phyloP scores from a whole-genome alignment of 2,888 invertebrate genomes.

The Fabriciana adippe region DNA sequence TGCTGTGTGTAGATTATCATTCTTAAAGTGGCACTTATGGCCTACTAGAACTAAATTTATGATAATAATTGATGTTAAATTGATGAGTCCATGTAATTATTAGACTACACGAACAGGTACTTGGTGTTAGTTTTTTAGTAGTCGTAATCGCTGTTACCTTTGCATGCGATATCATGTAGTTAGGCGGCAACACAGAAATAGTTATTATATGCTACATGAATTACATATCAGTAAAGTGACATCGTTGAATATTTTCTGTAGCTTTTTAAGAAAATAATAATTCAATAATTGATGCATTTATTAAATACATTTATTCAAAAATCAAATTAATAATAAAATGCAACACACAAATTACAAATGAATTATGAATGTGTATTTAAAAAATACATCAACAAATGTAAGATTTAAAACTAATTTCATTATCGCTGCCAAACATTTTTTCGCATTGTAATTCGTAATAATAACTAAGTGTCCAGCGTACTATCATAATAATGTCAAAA shows the following conservation, averaged over 20 bases:
- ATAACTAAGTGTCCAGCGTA: slow-evolving; percentile 28
- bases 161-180: slow-evolving; percentile 53
- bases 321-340: not conserved
- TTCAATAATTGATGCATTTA: slow-evolving; percentile 17
- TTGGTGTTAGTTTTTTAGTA: slow-evolving; percentile 71
- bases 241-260: slow-evolving; percentile 21
- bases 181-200: slow-evolving; percentile 17
- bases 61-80: slow-evolving; percentile 49
- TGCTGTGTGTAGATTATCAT: slow-evolving; percentile 20
- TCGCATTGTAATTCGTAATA: slow-evolving; percentile 14
- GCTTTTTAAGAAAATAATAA: slow-evolving; percentile 13
- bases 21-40: slow-evolving; percentile 50
- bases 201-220: slow-evolving; percentile 45
- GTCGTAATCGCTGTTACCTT: slow-evolving; percentile 55
- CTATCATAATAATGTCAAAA: slow-evolving; percentile 47
- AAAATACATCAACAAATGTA: slow-evolving; percentile 4
- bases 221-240: slow-evolving; percentile 60
- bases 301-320: not conserved
- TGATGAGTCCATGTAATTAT: slow-evolving; percentile 57
- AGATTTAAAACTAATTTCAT: slow-evolving; percentile 13
- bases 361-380: slow-evolving; percentile 6
- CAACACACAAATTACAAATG: not conserved
- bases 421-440: slow-evolving; percentile 21
- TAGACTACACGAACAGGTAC: slow-evolving; percentile 67
- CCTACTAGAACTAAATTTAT: slow-evolving; percentile 58